Evolutionary conservation across 2,797 vertebrate species (phyloP).

Genomic region (Rhabdophis nuchalis): DNA sequence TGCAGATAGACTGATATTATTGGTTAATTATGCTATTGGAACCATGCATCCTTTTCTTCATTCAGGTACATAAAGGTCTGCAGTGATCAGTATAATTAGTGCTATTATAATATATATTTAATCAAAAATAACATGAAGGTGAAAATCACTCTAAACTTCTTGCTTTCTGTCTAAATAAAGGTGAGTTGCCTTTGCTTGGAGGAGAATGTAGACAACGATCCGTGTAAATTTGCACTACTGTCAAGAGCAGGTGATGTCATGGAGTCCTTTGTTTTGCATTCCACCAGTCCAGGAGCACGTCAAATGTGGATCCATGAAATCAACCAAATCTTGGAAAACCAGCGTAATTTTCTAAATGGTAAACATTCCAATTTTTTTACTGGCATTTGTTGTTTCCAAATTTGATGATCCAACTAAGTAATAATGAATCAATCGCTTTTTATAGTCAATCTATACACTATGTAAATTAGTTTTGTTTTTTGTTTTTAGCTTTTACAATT

Average conservation of each 20-base stretch:
- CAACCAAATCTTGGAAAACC: constrained; percentile 95
- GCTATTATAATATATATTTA: not conserved
- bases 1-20: not conserved
- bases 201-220: constrained; percentile 89
- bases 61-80: not conserved
- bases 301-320: constrained; percentile 97
- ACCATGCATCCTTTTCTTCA: not conserved
- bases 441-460: no score
- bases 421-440: not conserved
- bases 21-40: not conserved
- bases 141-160: not conserved
- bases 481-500: no score
- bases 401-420: not conserved
- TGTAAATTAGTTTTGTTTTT: no score
- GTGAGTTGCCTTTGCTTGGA: constrained; percentile 93
- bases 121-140: not conserved
- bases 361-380: constrained; percentile 33
- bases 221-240: constrained; percentile 92
- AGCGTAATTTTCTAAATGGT: constrained; percentile 97
- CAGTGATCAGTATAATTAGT: not conserved
- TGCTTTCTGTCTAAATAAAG: constrained; percentile 57
- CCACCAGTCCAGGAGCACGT: constrained; percentile 87
- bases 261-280: constrained; percentile 90
- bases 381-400: not conserved
- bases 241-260: constrained; percentile 80